Base-by-base conservation (phyloP, 2,797 vertebrate genomes). In the Odontamblyopus rebecca region DNA sequence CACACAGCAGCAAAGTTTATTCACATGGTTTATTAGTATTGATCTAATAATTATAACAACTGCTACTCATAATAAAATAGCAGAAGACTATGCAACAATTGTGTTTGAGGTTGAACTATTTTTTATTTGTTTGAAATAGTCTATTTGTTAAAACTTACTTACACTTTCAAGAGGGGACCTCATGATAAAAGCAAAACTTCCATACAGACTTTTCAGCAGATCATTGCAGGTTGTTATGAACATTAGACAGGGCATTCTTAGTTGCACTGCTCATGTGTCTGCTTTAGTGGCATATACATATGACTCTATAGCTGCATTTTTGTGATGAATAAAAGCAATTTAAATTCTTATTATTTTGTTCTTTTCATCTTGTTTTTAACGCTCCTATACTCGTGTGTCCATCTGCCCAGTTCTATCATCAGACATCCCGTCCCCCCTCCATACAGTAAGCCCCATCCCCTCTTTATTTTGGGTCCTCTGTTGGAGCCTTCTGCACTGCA, bases 401-500 rank as follows among this genome's bases (percentile, higher is more conserved):
- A 67, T 67, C 65, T 67, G 65, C 53, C 18, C 48, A 6, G 8
- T 53, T 18, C 27, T 67, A 32, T 51, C 27, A 53, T n/a, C 48
- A 18, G 16, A 67, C 64, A 66, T 59, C 53, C 54, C 54, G 3
- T 44, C 13, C 67, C 35, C 35, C 53, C 13, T 48, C 13, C 67
- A 38, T 12, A 65, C n/a, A 16, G 3, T 56, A n/a, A 26, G 30
- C 53, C 67, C 23, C 69, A 69, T 67, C 66, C 68, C 32, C 54
- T 70, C 61, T 44, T 41, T 53, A 23, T 26, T 19, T 27, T 32
- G 61, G 32, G 30, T 7, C 61, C 61, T 61, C n/a, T 57, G 51
- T 16, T 57, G 54, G 54, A 57, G n/a, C 64, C 60, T 72, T 70
- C 73, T 73, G 75, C 77, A 83, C 77, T 87, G 80, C 82, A 84